Evolutionary conservation across 1,140 invertebrate species (phyloP), one percentile per base, ranked within the genome.

Genomic region (Lepeophtheirus salmonis): DNA sequence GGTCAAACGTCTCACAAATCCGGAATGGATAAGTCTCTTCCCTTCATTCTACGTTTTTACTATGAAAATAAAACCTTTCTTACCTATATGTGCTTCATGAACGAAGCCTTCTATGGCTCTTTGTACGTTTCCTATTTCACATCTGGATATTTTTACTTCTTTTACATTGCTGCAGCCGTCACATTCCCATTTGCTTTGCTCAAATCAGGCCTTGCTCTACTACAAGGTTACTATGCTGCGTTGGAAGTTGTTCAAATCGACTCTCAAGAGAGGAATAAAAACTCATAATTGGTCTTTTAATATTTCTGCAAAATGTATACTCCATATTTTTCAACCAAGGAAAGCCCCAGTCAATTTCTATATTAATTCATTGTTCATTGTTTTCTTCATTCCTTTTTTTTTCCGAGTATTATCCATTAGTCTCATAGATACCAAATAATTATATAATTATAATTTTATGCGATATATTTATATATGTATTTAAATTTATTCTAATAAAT

Each of bases 81-180:
- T 1, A 97, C 96, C 70, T 76, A 79, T 21, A 95, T 97, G 90
- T 97, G 92, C 74, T 81, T 84, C 65, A 89, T 86, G 23, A 97
- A 98, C 76, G 92, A 98, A 73, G 77, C 87, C 1, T 97, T 97
- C 71, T 97, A 92, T 75, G 82, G 86, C 56, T 78, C 83, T 66
- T 72, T 97, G 18, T 97, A 97, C 73, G 74, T 97, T 1, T 72
- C 87, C 63, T 72, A 97, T 73, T 97, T 97, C 73, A 86, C 84
- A 61, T 76, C 81, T 71, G 90, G 90, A 69, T 89, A 89, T 64
- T 64, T 80, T 80, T 66, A 77, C 82, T 82, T 91, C 63, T 70
- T 79, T 72, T 80, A 79, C 65, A 68, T 84, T 50, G 69, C 89
- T n/a, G 74, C 79, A 23, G 77, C 79, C 50, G 63, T 88, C 13